These are phyloP conservation scores for Euthynnus affinis DNA, from an alignment of 2,797 vertebrate species.

Conservation along the genomic window DNA sequence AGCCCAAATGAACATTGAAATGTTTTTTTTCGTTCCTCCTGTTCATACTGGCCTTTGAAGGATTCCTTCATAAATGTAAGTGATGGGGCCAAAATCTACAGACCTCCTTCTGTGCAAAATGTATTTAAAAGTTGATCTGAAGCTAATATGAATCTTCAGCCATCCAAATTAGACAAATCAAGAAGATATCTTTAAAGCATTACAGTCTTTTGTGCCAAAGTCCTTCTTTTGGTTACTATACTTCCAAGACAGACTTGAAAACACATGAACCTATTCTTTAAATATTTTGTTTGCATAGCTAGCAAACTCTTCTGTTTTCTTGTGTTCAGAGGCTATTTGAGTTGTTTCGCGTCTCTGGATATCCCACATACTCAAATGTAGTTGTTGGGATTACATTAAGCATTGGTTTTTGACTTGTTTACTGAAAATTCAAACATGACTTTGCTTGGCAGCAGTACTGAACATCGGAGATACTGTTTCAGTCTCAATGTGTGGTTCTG, in stretches of 20 bases:
- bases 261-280: not conserved
- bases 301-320: not conserved
- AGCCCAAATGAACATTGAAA: too few species aligned
- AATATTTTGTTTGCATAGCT: not conserved
- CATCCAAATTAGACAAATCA: not conserved
- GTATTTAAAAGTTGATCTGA: not conserved
- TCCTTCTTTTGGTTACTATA: not conserved
- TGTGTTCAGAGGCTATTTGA: not conserved
- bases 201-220: not conserved
- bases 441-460: not conserved
- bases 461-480: not conserved
- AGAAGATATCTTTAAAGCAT: not conserved
- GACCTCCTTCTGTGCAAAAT: too few species aligned
- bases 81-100: not conserved
- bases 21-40: not conserved
- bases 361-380: not conserved
- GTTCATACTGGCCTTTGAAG: not conserved
- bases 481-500: not conserved
- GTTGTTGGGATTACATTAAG: not conserved
- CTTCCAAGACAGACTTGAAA: not conserved
- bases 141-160: not conserved
- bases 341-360: not conserved
- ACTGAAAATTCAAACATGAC: not conserved
- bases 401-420: not conserved
- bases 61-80: not conserved